Evolutionary conservation across 2,113 vertebrate species (phyloP).

Genomic region (Dryoscopus gambensis): DNA sequence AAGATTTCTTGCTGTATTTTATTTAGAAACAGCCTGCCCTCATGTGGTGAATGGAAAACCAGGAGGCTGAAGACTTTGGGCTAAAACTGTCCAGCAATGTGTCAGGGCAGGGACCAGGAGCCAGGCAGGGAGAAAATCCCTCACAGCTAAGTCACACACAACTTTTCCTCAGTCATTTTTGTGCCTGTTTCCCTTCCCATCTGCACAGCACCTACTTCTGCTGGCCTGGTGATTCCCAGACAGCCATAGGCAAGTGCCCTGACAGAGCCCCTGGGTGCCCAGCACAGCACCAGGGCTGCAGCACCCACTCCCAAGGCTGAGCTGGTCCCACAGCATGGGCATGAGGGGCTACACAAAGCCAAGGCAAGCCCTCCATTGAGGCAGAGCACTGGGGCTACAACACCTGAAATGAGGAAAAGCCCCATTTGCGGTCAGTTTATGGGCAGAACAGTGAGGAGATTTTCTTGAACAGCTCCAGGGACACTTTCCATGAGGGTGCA

Average conservation of each 20-base stretch:
- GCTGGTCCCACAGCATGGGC: background rate
- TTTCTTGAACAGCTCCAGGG: background rate
- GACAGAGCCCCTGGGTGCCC: background rate
- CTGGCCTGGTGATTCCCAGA: background rate
- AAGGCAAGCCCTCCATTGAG: background rate
- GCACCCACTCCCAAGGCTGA: rapidly evolving
- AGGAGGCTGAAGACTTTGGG: background rate
- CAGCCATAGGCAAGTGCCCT: rapidly evolving
- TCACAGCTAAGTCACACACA: background rate
- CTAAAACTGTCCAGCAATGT: background rate
- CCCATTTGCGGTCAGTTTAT: background rate
- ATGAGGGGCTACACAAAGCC: background rate
- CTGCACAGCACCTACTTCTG: background rate
- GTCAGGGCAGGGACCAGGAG: background rate
- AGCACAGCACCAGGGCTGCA: background rate
- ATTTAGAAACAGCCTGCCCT: slow-evolving; percentile 72
- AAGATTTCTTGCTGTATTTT: background rate
- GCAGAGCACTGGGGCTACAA: background rate
- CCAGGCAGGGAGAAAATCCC: background rate
- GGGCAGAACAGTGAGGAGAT: background rate
- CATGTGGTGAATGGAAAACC: slow-evolving; percentile 58
- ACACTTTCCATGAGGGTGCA: background rate
- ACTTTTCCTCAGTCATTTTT: background rate
- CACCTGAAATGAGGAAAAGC: background rate
- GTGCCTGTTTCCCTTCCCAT: background rate